Conservation (phyloP, 2,797 vertebrate genomes). For the Dryobates pubescens region DNA sequence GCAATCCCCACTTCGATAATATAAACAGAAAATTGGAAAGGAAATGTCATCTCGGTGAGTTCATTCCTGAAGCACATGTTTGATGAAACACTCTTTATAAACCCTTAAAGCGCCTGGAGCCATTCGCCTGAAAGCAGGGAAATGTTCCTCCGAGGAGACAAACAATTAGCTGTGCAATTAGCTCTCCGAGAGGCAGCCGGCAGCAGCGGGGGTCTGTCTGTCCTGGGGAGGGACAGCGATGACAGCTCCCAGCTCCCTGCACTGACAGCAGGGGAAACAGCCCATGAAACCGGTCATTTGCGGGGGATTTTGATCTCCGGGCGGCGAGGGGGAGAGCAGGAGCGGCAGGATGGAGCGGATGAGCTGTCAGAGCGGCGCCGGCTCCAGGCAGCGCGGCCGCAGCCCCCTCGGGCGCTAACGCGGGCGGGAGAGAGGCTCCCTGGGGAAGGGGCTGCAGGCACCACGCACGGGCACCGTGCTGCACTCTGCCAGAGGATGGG, state of each 20-base stretch:
- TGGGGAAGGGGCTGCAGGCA: rapidly evolving
- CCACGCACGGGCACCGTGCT: rapidly evolving
- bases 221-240: conserved; percentile 38
- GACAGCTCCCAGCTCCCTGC: conserved; percentile 58
- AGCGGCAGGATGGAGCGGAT: conserved; percentile 58
- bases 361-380: neutral
- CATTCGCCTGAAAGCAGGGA: neutral
- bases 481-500: neutral
- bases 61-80: conserved; percentile 46
- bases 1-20: conserved; percentile 32
- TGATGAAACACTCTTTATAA: conserved; percentile 68
- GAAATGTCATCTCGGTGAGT: conserved; percentile 46
- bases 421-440: neutral
- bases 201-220: conserved; percentile 65
- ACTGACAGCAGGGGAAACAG: conserved; percentile 72
- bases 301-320: conserved; percentile 58
- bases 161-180: conserved; percentile 76
- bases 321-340: conserved; percentile 44
- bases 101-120: conserved; percentile 50
- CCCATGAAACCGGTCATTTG: conserved; percentile 70
- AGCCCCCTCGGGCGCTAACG: neutral
- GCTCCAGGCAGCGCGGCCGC: neutral
- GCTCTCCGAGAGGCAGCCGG: conserved; percentile 54
- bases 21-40: conserved; percentile 53
- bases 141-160: conserved; percentile 30